Evolutionary conservation across 2,888 invertebrate genomes (phyloP).

Genomic region (Galerucella calmariensis): DNA sequence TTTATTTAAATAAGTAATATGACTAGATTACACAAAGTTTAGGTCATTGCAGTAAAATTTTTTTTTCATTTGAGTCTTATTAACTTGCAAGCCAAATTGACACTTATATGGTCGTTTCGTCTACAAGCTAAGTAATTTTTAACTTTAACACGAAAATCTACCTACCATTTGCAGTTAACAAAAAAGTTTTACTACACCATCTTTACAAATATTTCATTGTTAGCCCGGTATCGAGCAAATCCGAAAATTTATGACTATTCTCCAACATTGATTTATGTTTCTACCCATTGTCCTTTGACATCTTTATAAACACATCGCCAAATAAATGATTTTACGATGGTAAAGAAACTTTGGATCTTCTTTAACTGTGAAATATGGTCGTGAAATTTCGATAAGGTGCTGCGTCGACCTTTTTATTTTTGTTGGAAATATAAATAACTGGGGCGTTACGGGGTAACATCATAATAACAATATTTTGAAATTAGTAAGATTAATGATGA

Average conservation of each 20-base stretch:
- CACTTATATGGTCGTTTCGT: too few species aligned
- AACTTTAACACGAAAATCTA: background rate
- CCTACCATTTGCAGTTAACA: background rate
- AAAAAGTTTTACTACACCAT: background rate
- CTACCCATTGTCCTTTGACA: constrained; percentile 37
- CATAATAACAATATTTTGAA: constrained; percentile 12
- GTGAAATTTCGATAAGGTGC: background rate
- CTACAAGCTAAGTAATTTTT: too few species aligned
- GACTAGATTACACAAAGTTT: too few species aligned
- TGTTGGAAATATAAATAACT: background rate
- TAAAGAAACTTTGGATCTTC: constrained; percentile 30
- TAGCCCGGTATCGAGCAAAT: constrained; percentile 29
- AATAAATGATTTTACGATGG: constrained; percentile 37
- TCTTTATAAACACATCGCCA: constrained; percentile 42
- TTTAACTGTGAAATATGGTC: constrained; percentile 13
- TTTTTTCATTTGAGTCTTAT: too few species aligned
- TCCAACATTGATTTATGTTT: constrained; percentile 34
- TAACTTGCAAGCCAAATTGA: too few species aligned
- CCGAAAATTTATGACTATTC: constrained; percentile 34
- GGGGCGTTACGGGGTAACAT: constrained; percentile 17
- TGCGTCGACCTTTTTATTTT: constrained; percentile 5
- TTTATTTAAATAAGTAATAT: too few species aligned
- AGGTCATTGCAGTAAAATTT: too few species aligned
- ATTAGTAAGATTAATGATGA: constrained; percentile 5
- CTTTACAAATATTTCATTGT: constrained; percentile 22